Conservation (phyloP, 2,113 vertebrate species). For the Amblyornis subalaris region DNA sequence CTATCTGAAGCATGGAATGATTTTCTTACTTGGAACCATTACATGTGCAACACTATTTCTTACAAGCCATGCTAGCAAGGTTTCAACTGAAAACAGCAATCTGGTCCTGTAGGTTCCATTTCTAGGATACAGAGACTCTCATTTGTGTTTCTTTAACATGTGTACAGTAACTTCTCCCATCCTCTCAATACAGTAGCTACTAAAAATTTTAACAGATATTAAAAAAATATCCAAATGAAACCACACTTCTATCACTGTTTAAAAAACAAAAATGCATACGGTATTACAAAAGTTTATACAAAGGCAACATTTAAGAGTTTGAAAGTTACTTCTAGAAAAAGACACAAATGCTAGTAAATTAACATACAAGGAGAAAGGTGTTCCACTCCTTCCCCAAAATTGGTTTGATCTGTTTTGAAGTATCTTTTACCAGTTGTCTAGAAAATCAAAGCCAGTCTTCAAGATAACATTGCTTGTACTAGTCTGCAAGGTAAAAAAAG, state of each 20-base stretch:
- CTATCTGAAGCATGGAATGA: not conserved
- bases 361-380: conserved; percentile 16
- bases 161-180: not conserved
- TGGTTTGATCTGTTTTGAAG: not conserved
- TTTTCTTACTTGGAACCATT: not conserved
- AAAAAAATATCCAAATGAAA: conserved; percentile 62
- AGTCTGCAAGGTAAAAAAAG: conserved; percentile 69
- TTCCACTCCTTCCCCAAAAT: not conserved
- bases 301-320: conserved; percentile 67
- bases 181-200: conserved; percentile 12
- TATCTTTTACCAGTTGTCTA: conserved; percentile 94
- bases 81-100: not conserved
- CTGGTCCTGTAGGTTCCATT: not conserved
- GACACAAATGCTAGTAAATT: conserved; percentile 51
- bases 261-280: conserved; percentile 59
- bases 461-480: conserved; percentile 85
- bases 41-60: not conserved
- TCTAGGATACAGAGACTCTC: not conserved
- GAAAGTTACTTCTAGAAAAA: conserved; percentile 61
- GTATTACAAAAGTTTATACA: conserved; percentile 71
- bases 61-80: not conserved
- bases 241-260: conserved; percentile 62
- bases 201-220: conserved; percentile 32
- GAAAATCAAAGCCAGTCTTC: conserved; percentile 98
- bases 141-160: not conserved